Evolutionary conservation across 2,113 vertebrate species (phyloP).

Genomic region (Phoenicopterus ruber): DNA sequence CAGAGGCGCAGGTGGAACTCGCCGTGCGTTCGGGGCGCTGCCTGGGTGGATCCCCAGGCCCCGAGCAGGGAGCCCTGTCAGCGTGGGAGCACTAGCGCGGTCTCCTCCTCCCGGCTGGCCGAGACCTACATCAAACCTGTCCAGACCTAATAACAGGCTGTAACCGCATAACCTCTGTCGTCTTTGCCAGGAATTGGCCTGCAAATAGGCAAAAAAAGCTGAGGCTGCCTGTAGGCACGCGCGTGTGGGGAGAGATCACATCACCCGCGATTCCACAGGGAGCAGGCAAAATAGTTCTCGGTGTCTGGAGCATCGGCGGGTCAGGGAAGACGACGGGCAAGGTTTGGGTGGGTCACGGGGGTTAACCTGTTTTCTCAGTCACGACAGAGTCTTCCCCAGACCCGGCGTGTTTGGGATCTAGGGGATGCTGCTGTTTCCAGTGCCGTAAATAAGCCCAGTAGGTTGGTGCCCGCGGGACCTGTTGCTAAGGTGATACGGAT

Average conservation of each 20-base stretch:
- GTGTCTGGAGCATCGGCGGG: neutral
- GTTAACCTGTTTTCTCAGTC: rapidly evolving
- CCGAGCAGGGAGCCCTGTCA: rapidly evolving
- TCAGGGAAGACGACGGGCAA: rapidly evolving
- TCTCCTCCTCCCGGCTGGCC: neutral
- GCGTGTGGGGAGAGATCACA: rapidly evolving
- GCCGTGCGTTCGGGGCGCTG: neutral
- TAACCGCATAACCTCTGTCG: rapidly evolving
- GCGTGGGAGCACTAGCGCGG: neutral
- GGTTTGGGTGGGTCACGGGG: neutral
- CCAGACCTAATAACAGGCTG: neutral
- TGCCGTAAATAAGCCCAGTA: neutral
- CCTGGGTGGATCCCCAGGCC: rapidly evolving
- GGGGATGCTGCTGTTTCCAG: neutral
- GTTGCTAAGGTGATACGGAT: neutral
- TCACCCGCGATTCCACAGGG: neutral
- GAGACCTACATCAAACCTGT: rapidly evolving
- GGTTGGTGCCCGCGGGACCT: neutral
- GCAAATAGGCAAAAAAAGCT: neutral
- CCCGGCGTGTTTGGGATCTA: neutral
- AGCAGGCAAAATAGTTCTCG: rapidly evolving
- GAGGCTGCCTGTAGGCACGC: rapidly evolving
- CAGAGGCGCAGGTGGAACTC: neutral
- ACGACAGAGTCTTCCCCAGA: neutral
- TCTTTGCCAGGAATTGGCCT: rapidly evolving